Evolutionary conservation across 2,113 vertebrate genomes (phyloP).

Genomic region (Rhadina sibilatrix): DNA sequence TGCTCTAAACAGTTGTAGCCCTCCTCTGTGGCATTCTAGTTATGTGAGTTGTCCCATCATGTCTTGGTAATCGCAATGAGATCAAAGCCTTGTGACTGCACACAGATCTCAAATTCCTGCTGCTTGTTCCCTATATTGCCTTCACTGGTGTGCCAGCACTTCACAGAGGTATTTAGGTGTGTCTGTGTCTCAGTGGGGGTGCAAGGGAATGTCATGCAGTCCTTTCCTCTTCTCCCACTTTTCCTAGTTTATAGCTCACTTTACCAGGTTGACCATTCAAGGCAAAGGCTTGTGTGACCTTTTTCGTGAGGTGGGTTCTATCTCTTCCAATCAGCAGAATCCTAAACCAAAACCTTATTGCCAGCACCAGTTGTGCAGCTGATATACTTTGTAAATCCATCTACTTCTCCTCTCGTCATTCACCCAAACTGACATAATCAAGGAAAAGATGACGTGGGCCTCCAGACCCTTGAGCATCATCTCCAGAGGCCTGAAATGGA

Average conservation of each 20-base stretch:
- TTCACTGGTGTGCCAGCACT: background rate
- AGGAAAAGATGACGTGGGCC: background rate
- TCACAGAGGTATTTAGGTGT: background rate
- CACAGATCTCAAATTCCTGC: background rate
- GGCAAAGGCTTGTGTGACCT: background rate
- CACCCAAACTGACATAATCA: background rate
- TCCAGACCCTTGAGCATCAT: background rate
- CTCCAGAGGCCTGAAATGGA: background rate
- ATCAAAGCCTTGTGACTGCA: background rate
- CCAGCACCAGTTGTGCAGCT: background rate
- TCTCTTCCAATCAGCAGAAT: background rate
- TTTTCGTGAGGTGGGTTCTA: background rate
- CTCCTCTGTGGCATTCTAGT: background rate
- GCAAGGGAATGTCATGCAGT: background rate
- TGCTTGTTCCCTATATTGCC: background rate
- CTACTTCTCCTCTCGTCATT: background rate
- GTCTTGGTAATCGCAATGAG: background rate
- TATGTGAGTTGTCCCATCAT: background rate
- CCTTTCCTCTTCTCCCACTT: background rate
- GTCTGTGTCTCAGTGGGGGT: background rate
- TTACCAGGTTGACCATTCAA: background rate
- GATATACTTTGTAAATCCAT: background rate
- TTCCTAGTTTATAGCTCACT: background rate
- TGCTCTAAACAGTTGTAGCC: background rate
- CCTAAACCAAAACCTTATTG: background rate